A percentile compares a stretch with the other conserved stretches of the same genome.
These are phyloP conservation scores for Melanerpes aurifrons DNA, from an alignment of 2,113 vertebrate genomes.

Conservation along the genomic window DNA sequence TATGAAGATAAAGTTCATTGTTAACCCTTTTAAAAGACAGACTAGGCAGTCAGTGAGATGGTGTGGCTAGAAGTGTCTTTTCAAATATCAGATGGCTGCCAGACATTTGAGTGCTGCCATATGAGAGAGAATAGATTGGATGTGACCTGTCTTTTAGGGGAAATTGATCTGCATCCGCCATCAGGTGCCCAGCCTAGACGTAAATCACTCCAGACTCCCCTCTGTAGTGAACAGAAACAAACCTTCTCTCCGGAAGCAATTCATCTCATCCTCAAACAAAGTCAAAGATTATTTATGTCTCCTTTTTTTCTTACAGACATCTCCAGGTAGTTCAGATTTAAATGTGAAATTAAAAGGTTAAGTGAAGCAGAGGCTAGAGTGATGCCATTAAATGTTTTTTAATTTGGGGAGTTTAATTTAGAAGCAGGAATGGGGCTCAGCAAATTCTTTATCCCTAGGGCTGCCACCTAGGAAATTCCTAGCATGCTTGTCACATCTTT, in stretches of 20 bases:
- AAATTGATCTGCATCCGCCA: neutral
- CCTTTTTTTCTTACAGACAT: neutral
- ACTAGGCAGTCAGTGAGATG: slow-evolving; percentile 30
- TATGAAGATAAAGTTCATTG: neutral
- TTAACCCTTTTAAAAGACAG: neutral
- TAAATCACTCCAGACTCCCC: neutral
- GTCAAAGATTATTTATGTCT: neutral
- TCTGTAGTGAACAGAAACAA: neutral
- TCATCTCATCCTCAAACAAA: neutral
- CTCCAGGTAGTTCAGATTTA: neutral
- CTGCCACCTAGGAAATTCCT: neutral
- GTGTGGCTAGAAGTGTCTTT: neutral
- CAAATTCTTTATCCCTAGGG: neutral
- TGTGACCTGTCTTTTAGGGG: neutral
- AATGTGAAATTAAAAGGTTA: neutral
- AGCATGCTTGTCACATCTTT: neutral
- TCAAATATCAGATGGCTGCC: neutral
- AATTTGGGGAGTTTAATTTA: neutral
- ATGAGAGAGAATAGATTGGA: neutral
- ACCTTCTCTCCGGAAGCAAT: neutral
- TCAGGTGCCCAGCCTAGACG: accelerated
- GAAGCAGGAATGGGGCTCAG: neutral
- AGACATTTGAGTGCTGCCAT: neutral
- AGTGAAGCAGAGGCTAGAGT: neutral
- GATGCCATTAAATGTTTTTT: neutral